Percentiles rank a stretch among this genome's conserved stretches.
These are phyloP conservation scores for Drosophila cardini DNA, from an alignment of 1,140 invertebrate genomes.

Conservation along the genomic window DNA sequence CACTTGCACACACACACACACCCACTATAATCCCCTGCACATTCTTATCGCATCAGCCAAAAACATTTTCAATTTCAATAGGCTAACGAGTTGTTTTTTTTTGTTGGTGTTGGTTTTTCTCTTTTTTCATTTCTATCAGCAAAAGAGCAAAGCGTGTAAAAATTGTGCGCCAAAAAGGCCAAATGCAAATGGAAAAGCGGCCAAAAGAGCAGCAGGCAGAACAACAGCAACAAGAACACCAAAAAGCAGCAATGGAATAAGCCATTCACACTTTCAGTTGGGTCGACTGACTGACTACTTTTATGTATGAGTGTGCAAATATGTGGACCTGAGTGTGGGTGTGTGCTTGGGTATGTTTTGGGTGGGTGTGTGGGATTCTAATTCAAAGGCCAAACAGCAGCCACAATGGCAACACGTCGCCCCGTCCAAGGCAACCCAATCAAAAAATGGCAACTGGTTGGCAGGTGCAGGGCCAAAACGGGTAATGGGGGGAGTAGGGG, in stretches of 20 bases:
- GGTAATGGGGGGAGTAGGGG: not conserved
- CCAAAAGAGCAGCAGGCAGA: constrained; percentile 55
- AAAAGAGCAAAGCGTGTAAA: constrained; percentile 54
- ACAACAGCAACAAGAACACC: constrained; percentile 12
- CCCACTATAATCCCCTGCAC: constrained; percentile 40
- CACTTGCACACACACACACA: constrained; percentile 7
- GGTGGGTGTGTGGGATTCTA: constrained; percentile 54
- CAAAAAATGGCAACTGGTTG: constrained; percentile 56
- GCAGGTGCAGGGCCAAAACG: constrained; percentile 27
- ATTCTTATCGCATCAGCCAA: constrained; percentile 69
- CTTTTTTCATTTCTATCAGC: constrained; percentile 45
- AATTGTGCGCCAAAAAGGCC: constrained; percentile 66
- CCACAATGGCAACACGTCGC: constrained; percentile 70
- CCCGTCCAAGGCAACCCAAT: constrained; percentile 51
- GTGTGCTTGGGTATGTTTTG: constrained; percentile 26
- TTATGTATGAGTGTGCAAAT: constrained; percentile 32
- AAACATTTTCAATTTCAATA: constrained; percentile 79
- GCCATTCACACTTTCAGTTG: constrained; percentile 70
- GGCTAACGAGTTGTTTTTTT: constrained; percentile 68
- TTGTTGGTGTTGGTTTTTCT: not conserved
- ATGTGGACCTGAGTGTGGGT: constrained; percentile 16
- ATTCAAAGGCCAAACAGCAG: constrained; percentile 81
- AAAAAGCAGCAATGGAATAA: constrained; percentile 65
- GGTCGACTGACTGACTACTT: constrained; percentile 27
- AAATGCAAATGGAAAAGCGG: constrained; percentile 76